phyloP scores from a whole-genome alignment of 2,797 vertebrate genomes.

The Pangasius macronema region DNA sequence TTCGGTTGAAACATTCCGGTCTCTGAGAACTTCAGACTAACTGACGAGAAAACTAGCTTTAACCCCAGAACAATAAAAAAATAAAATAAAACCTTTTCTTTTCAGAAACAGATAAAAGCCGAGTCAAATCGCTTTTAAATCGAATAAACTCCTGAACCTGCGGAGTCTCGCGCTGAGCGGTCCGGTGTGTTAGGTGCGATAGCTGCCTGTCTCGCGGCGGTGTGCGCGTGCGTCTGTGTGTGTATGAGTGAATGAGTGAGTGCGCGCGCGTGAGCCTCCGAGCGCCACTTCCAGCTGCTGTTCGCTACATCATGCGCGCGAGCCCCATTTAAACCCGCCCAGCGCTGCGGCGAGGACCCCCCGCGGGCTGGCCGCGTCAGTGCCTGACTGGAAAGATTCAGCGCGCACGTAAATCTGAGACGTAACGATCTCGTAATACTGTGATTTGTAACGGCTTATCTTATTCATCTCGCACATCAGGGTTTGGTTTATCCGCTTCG shows the following conservation, averaged over 20 bases:
- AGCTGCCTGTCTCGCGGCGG: constrained; percentile 10
- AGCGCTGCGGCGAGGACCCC: constrained; percentile 7
- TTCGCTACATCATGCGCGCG: constrained; percentile 1
- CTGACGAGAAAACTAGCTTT: background rate
- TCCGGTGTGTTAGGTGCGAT: background rate
- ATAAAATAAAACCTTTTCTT: background rate
- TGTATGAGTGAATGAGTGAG: too few species aligned
- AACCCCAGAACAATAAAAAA: background rate
- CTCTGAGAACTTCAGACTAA: background rate
- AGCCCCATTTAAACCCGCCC: constrained; percentile 15
- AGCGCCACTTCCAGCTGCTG: constrained; percentile 21
- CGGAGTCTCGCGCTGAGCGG: constrained; percentile 2
- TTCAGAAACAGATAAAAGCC: background rate
- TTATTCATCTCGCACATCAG: background rate
- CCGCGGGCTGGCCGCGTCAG: background rate
- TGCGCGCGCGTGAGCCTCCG: background rate
- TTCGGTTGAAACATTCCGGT: constrained; percentile 16
- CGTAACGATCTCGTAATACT: background rate
- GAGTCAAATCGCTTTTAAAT: background rate
- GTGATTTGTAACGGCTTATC: background rate
- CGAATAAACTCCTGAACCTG: constrained; percentile 8
- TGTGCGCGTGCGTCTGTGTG: background rate
- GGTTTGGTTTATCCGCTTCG: background rate
- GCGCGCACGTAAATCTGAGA: background rate
- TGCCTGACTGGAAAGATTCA: constrained; percentile 17